Conservation (phyloP, 2,888 invertebrate genomes). For the Allolobophora icterica region DNA sequence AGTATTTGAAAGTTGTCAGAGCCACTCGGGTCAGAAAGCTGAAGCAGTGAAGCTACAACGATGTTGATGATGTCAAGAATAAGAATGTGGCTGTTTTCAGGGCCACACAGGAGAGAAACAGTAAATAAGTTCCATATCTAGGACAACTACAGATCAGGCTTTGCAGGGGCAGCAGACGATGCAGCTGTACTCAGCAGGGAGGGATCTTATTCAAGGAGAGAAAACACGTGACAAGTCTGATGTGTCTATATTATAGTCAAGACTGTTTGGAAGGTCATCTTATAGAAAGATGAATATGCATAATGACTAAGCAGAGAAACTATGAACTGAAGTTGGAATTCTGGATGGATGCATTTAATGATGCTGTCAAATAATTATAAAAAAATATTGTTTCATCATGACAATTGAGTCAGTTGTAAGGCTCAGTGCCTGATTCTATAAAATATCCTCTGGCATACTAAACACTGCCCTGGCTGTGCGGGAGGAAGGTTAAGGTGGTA, state of each 20-base stretch:
- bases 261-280: not conserved
- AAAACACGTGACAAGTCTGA: not conserved
- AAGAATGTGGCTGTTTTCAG: not conserved
- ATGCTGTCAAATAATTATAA: not conserved
- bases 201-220: too few species aligned
- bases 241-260: not conserved
- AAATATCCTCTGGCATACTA: not conserved
- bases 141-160: not conserved
- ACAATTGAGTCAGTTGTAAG: not conserved
- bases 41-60: not conserved
- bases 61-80: not conserved
- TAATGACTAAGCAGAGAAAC: not conserved
- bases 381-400: not conserved
- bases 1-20: not conserved
- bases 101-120: not conserved
- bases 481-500: too few species aligned
- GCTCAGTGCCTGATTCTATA: not conserved
- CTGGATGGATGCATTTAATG: not conserved
- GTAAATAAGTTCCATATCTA: not conserved
- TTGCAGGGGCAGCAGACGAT: not conserved
- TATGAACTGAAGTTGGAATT: not conserved
- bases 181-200: not conserved
- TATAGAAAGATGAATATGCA: not conserved
- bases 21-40: not conserved
- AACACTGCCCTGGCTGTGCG: not conserved